phyloP scores from a whole-genome alignment of 2,113 vertebrate genomes.

The Laterallus jamaicensis region DNA sequence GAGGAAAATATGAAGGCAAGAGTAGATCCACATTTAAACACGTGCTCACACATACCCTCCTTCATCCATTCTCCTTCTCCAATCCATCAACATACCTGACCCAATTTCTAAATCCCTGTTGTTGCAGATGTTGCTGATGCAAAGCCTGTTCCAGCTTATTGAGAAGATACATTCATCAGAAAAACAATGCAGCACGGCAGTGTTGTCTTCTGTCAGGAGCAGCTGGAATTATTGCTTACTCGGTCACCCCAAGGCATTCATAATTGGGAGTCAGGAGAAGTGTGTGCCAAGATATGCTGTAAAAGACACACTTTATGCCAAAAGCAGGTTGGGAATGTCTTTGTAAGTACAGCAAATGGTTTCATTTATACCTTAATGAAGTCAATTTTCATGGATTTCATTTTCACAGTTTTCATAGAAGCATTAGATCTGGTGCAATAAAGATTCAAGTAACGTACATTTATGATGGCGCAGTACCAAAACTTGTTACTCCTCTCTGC shows the following conservation, averaged over 20 bases:
- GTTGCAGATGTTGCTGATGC: constrained; percentile 57
- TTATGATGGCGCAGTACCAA: not conserved
- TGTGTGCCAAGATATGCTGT: constrained; percentile 37
- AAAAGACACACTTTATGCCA: constrained; percentile 62
- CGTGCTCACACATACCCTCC: not conserved
- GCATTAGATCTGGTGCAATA: constrained; percentile 46
- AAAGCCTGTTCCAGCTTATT: constrained; percentile 38
- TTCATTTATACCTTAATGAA: constrained; percentile 65
- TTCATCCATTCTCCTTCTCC: not conserved
- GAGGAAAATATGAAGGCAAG: not conserved
- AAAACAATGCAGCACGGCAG: constrained; percentile 51
- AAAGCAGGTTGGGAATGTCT: constrained; percentile 63
- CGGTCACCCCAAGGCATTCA: constrained; percentile 59
- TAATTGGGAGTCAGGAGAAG: constrained; percentile 56
- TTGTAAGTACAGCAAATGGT: constrained; percentile 50
- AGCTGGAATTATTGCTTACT: constrained; percentile 67
- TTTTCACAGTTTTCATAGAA: constrained; percentile 50
- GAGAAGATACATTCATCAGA: constrained; percentile 54
- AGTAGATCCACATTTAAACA: not conserved
- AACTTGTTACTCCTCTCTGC: not conserved
- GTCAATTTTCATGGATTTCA: constrained; percentile 51
- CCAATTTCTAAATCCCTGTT: constrained; percentile 54
- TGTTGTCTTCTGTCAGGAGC: constrained; percentile 52
- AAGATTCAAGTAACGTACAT: constrained; percentile 26
- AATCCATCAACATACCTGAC: constrained; percentile 39